Evolutionary conservation across 2,888 invertebrate genomes (phyloP), one percentile per base, ranked within the genome.

Genomic region (Urechis unicinctus): DNA sequence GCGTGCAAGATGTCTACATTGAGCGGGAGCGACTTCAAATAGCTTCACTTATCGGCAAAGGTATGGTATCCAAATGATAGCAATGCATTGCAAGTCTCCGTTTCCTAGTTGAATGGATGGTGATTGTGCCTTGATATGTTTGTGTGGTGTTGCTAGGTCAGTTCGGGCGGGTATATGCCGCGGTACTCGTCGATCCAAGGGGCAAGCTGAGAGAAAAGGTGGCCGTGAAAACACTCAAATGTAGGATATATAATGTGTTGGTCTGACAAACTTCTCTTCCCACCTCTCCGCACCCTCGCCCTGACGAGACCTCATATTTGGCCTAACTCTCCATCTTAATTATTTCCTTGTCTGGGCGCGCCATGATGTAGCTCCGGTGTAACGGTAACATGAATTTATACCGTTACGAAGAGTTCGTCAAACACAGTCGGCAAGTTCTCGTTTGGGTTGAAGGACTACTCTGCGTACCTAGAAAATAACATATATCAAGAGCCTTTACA

Each of bases 181-280:
- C 53, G 4, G 29, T 36, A 2, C 28, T 61, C 41, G 17, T 24
- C 13, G 43, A 46, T 3, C 25, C 21, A 4, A 41, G 45, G 28
- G 51, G 50, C 25, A 56, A 58, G 42, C 13, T 48, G 29, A 61
- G 65, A 21, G 61, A 59, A 29, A 63, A 66, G 48, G 73, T 74
- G 3, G 73, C 73, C 31, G 68, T 71, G 6, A 75, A 74, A 63
- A 68, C 70, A 25, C 53, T 75, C 52, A 72, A 73, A 67, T 72
- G 75, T 75, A 61, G 55, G 60, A 36, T 9, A 28, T 3, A 9
- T 41, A 22, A 31, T 9, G 3, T 26, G n/a, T 42, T 17, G 6
- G n/a, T 6, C 3, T 26, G 30, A n/a, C n/a, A n/a, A n/a, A n/a
- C n/a, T n/a, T n/a, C n/a, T n/a, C n/a, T n/a, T n/a, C n/a, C n/a